phyloP scores from a whole-genome alignment of 2,797 vertebrate genomes.

The Microctenopoma stevenorrisi region DNA sequence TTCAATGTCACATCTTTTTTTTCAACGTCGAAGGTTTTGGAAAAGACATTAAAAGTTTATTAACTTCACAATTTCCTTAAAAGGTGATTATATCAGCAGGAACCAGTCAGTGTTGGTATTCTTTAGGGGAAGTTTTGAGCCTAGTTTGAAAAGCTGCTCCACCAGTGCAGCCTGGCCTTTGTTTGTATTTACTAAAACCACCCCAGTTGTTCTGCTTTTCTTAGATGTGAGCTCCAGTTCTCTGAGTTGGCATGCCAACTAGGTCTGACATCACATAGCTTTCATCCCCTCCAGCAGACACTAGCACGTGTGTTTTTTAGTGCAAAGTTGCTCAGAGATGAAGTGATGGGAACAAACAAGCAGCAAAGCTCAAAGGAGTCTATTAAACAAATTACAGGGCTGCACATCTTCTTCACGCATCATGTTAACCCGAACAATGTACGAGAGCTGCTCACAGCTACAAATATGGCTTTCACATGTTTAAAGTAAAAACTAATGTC shows the following conservation, averaged over 20 bases:
- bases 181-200: conserved; percentile 16
- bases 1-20: conserved; percentile 74
- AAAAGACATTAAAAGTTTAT: no score
- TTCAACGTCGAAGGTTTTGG: not conserved
- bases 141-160: conserved; percentile 2
- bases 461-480: no score
- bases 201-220: conserved; percentile 40
- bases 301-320: conserved; percentile 31
- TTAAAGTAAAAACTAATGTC: no score
- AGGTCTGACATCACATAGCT: conserved; percentile 64
- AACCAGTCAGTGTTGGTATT: no score
- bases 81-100: not conserved
- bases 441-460: not conserved
- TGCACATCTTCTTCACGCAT: not conserved
- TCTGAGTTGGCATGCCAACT: conserved; percentile 74
- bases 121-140: not conserved
- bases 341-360: conserved; percentile 16
- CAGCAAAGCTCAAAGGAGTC: conserved; percentile 13
- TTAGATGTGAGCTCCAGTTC: conserved; percentile 41
- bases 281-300: conserved; percentile 49
- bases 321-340: conserved; percentile 15
- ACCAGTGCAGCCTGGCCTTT: conserved; percentile 2
- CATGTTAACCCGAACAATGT: no score
- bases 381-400: not conserved
- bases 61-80: not conserved